These are phyloP conservation scores for Castor canadensis DNA, from an alignment of 2,113 vertebrate species.

Conservation along the genomic window DNA sequence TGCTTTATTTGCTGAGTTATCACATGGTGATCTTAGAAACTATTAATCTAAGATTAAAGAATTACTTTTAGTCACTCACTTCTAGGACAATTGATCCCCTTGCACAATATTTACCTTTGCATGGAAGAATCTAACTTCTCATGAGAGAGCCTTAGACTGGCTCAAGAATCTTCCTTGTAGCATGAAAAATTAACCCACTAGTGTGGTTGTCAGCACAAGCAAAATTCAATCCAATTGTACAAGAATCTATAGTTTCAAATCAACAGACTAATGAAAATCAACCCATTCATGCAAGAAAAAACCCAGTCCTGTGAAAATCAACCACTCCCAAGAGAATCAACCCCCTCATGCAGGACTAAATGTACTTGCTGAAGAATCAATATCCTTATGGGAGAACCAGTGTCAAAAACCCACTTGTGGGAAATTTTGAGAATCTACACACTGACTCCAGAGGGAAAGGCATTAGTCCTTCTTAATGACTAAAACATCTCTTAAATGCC, in stretches of 20 bases:
- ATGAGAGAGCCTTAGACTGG: not conserved
- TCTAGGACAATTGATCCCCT: not conserved
- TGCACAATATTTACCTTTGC: not conserved
- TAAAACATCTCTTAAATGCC: not conserved
- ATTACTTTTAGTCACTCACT: not conserved
- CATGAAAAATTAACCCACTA: not conserved
- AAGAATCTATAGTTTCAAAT: not conserved
- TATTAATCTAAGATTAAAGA: constrained; percentile 10
- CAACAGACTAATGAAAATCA: not conserved
- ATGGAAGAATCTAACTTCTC: not conserved
- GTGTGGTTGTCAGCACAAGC: not conserved
- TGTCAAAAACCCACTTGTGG: not conserved
- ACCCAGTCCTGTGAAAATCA: not conserved
- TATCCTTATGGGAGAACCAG: not conserved
- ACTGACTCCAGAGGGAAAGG: not conserved
- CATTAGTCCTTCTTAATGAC: not conserved
- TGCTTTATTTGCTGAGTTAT: not conserved
- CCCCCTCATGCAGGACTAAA: not conserved
- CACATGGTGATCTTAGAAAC: not conserved
- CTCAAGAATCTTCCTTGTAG: not conserved
- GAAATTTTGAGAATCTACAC: not conserved
- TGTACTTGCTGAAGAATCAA: not conserved
- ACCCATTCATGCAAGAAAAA: not conserved
- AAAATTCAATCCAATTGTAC: not conserved
- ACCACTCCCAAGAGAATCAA: not conserved